Base-by-base conservation (phyloP, 2,797 vertebrate genomes). In the Melanotaenia pygmaea region DNA sequence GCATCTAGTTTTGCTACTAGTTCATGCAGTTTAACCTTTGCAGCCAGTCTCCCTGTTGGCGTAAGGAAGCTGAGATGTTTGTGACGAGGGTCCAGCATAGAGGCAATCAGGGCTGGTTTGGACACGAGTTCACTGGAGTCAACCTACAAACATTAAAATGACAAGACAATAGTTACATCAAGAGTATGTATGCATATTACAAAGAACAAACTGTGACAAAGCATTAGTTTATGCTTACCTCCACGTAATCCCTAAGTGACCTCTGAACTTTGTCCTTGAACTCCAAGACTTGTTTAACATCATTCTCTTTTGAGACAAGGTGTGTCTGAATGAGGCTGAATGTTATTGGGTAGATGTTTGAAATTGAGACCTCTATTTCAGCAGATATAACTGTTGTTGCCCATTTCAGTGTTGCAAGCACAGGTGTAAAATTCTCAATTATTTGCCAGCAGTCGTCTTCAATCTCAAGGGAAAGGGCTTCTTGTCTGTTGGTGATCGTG, bases 281-380 rank as follows among this genome's bases (percentile, higher is more conserved):
- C 54, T 89, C 85, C 0, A 77, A 79, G 1, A 92, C 84, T 54
- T 91, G 86, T 62, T 90, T 85, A 20, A 84, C 70, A 32, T 92
- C 89, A 0, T 80, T 86, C 9, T 81, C 84, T 70, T 82, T 93
- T 13, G 88, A 78, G 20, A 84, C 77, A 1, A 93, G 90, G 61
- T 92, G 90, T 32, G 77, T 89, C 62, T 92, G 89, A 62, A 92
- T 82, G 56, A 93, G 90, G 57, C 92, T 92, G 72, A 92, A 92
- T 0, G 90, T 91, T 76, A 92, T 92, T 1, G 91, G 92, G 72
- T 91, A 93, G 60, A 89, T 90, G 85, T 92, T 93, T 10, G 91
- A 93, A 72, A 92, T 91, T 34, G 88, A 92, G 50, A 86, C 84
- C 16, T 92, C 88, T 0, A 82, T 85, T 20, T 92, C 88, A 1